Evolutionary conservation across 23 tunicate genomes (phyloP).

Genomic region (Halocynthia roretzi): DNA sequence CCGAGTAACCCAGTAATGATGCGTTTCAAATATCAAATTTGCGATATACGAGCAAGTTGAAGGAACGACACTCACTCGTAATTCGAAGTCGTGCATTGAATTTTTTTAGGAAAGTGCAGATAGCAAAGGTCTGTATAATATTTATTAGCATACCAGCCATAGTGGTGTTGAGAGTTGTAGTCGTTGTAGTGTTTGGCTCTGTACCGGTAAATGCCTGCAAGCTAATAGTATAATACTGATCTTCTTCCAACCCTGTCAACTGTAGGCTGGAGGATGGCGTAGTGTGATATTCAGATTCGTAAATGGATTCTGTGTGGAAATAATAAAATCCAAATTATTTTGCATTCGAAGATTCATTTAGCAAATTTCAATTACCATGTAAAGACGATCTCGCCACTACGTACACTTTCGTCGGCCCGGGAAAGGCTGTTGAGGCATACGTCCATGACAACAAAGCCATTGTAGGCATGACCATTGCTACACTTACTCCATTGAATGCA

Average conservation of each 20-base stretch:
- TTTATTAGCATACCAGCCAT: not conserved
- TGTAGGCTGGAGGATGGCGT: no score
- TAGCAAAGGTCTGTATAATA: not conserved
- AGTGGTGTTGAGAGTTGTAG: not conserved
- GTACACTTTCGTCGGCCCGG: slow-evolving; percentile 14
- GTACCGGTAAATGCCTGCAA: slow-evolving; percentile 15
- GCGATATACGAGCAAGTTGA: no score
- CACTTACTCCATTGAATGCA: not conserved
- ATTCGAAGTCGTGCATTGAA: no score
- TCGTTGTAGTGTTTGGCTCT: not conserved
- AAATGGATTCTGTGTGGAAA: no score
- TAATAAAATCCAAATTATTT: no score
- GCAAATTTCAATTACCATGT: not conserved
- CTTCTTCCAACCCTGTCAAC: slow-evolving; percentile 4
- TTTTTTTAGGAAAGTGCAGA: no score
- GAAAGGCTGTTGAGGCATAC: not conserved
- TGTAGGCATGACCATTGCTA: not conserved
- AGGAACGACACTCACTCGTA: no score
- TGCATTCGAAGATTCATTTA: no score
- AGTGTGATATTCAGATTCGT: no score
- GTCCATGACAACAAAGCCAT: slow-evolving; percentile 2
- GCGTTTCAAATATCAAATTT: no score
- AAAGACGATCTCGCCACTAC: not conserved
- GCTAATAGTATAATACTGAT: not conserved
- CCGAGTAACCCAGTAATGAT: no score